phyloP scores from a whole-genome alignment of 2,888 invertebrate genomes.

The Drosophila nr. fundita region DNA sequence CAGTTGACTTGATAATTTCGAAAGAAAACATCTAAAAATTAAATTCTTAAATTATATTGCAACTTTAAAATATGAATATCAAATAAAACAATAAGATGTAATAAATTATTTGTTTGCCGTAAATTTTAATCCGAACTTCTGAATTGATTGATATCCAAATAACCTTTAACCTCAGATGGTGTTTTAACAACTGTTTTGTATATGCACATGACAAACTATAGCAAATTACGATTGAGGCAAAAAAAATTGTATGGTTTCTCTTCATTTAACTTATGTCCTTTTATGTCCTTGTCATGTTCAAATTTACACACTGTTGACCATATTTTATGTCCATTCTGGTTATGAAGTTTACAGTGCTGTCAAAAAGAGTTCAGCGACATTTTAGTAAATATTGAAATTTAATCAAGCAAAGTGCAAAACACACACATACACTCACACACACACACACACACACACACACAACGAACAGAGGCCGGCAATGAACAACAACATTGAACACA shows the following conservation, averaged over 20 bases:
- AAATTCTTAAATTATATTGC: background rate
- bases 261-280: constrained; percentile 42
- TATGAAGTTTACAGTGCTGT: constrained; percentile 81
- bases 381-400: constrained; percentile 82
- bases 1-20: background rate
- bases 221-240: constrained; percentile 36
- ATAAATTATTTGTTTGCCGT: background rate
- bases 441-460: constrained; percentile 7
- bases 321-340: constrained; percentile 79
- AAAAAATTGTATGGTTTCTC: constrained; percentile 23
- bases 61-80: background rate
- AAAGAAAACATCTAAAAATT: background rate
- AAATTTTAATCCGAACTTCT: constrained; percentile 7
- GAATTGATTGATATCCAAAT: constrained; percentile 19
- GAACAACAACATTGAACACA: constrained; percentile 61
- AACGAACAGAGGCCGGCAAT: constrained; percentile 41
- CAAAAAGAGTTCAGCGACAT: constrained; percentile 81
- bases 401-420: constrained; percentile 80
- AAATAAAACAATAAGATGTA: background rate
- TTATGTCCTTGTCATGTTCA: constrained; percentile 64
- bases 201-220: constrained; percentile 47
- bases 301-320: constrained; percentile 79
- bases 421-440: constrained; percentile 45
- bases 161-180: constrained; percentile 14
- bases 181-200: constrained; percentile 14